A percentile compares a stretch with the other conserved stretches of the same genome.
phyloP scores from a whole-genome alignment of 2,113 vertebrate genomes.

The Sebastes fasciatus region DNA sequence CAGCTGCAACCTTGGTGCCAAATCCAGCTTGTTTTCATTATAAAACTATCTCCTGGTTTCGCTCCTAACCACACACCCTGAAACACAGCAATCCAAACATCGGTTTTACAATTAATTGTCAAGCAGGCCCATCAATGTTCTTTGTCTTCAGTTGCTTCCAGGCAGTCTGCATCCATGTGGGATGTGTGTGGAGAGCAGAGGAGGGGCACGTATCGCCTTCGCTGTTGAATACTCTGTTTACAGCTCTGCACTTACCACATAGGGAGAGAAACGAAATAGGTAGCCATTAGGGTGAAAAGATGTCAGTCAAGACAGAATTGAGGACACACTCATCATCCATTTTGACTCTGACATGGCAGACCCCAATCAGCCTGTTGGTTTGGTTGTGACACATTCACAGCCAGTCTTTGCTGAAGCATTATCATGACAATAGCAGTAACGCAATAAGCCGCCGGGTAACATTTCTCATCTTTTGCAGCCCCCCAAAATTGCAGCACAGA shows the following conservation, averaged over 20 bases:
- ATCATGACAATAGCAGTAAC: conserved; percentile 60
- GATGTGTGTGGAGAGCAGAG: background rate
- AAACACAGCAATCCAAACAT: conserved; percentile 43
- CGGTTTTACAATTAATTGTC: conserved; percentile 58
- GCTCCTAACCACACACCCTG: conserved; percentile 1
- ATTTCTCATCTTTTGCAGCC: conserved; percentile 59
- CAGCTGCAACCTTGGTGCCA: background rate
- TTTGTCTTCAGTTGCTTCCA: conserved; percentile 47
- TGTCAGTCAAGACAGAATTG: conserved; percentile 42
- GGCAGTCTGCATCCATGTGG: conserved; percentile 32
- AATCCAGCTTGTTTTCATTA: conserved; percentile 11
- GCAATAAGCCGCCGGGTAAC: conserved; percentile 41
- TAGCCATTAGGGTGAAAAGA: conserved; percentile 40
- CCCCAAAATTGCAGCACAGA: conserved; percentile 50
- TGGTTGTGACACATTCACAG: conserved; percentile 37
- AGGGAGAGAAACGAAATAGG: conserved; percentile 14
- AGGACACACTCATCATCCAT: conserved; percentile 28
- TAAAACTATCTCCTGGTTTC: conserved; percentile 19
- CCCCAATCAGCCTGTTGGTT: conserved; percentile 43
- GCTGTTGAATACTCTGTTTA: conserved; percentile 7
- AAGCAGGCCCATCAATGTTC: conserved; percentile 43
- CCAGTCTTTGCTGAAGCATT: conserved; percentile 39
- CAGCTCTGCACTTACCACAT: conserved; percentile 16
- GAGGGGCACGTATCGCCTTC: background rate
- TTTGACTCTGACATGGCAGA: conserved; percentile 35